Base-by-base conservation (phyloP, 2,113 vertebrate species). In the Acrocephalus kingi region DNA sequence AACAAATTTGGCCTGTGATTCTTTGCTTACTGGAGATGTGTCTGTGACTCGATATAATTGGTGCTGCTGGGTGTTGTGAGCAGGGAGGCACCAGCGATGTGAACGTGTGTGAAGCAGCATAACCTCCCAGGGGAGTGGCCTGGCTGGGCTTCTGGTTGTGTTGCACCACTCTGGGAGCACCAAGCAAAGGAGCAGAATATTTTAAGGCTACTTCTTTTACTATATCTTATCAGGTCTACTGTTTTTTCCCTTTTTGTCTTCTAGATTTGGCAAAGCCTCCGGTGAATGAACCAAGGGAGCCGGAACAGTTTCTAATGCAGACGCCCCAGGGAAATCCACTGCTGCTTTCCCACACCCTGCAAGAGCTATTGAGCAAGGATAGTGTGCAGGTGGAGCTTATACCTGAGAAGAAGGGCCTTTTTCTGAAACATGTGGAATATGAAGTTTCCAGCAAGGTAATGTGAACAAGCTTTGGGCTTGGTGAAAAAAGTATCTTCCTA, bases 361-460 rank as follows among this genome's bases (percentile, higher is more conserved):
- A 98, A 89, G 98, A 98, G 77, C 98, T 99, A 84, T 96, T 99
- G 98, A 97, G 95, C 93, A 98, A 98, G 59, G 99, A 99, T 69
- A 97, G 97, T 0, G 98, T 99, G 84, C 98, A 98, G 93, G 98
- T 99, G 97, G 99, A 99, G 97, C 98, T 99, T 71, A 99, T 99
- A 68, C 99, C 99, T 1, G 99, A 99, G 98, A 99, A 99, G 98
- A 99, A 99, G 88, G 99, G 99, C 37, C 98, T 99, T 83, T 99
- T 99, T 79, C 98, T 99, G 73, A 99, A 99, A 97, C 99, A 99
- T 43, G 99, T 99, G 98, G 99, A 99, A 58, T 99, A 99, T 43
- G 99, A 99, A 94, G 98, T 99, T 93, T 99, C 98, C 93, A 99
- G 99, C 97, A 98, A 99, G 99, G 99, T 98, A 97, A 83, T 8